Conservation (phyloP, 2,113 vertebrate species). For the Alces alces region DNA sequence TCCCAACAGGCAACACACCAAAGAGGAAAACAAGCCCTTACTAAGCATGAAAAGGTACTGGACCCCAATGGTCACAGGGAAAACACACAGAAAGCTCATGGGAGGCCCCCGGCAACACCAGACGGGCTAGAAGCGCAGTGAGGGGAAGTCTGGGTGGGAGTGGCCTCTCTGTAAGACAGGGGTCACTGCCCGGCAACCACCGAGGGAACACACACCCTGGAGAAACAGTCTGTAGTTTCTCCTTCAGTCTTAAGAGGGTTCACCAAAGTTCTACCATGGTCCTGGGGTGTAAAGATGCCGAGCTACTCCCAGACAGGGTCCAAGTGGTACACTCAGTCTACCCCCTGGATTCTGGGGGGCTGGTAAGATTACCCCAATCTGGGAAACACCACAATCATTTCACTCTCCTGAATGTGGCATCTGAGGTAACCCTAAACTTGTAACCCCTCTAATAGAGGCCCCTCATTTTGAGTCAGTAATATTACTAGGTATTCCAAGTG, state of each 20-base stretch:
- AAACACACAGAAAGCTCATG: background rate
- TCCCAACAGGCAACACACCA: background rate
- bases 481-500: background rate
- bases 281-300: background rate
- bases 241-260: background rate
- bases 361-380: background rate
- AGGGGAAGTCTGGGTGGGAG: fast-evolving
- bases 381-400: background rate
- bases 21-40: background rate
- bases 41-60: background rate
- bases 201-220: background rate
- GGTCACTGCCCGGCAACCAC: background rate
- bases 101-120: no score
- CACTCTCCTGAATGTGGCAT: background rate
- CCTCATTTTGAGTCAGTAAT: background rate
- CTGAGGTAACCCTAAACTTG: background rate
- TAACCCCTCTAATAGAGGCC: background rate
- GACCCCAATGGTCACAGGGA: no score
- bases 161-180: background rate
- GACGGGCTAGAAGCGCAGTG: no score
- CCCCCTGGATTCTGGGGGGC: background rate
- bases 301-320: background rate
- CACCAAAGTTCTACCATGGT: fast-evolving
- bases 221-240: background rate
- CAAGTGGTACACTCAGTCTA: background rate